Percentiles rank a stretch among this genome's conserved stretches.
These are phyloP conservation scores for Drosophila nr. perissopoda DNA, from an alignment of 2,888 invertebrate genomes.

Conservation along the genomic window DNA sequence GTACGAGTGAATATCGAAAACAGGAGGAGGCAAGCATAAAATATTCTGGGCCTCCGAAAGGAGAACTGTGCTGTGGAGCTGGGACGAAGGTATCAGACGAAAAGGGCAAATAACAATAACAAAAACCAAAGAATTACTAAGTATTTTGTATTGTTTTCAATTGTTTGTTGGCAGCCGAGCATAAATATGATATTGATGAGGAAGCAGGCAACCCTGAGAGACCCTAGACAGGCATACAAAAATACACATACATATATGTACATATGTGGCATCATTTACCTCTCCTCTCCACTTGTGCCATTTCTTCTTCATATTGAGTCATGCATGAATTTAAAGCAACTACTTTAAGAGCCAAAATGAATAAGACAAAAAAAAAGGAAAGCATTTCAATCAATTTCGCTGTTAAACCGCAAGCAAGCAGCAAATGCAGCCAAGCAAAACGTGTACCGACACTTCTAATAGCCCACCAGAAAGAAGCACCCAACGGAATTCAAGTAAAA, in stretches of 20 bases:
- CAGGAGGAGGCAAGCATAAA: conserved; percentile 46
- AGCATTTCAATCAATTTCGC: conserved; percentile 49
- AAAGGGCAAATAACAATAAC: conserved; percentile 43
- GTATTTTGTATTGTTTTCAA: conserved; percentile 80
- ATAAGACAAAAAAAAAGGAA: not conserved
- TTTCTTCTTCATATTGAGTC: not conserved
- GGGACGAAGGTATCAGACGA: not conserved
- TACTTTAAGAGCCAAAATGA: conserved; percentile 11
- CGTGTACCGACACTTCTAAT: conserved; percentile 58
- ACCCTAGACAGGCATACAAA: conserved; percentile 14
- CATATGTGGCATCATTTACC: conserved; percentile 2
- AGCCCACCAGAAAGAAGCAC: conserved; percentile 29
- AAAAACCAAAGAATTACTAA: conserved; percentile 74
- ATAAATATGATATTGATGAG: conserved; percentile 78
- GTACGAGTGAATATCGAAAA: conserved; percentile 49
- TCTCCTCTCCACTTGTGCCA: not conserved
- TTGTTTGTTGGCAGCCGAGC: conserved; percentile 81
- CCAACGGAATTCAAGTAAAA: conserved; percentile 6
- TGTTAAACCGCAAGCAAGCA: conserved; percentile 39
- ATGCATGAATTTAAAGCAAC: conserved; percentile 37
- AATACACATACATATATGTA: conserved; percentile 1
- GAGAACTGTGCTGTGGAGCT: not conserved
- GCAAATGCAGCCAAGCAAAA: conserved; percentile 52
- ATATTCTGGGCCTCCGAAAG: conserved; percentile 36
- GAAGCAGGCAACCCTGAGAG: conserved; percentile 44